Evolutionary conservation across 2,888 invertebrate species (phyloP).

Genomic region (Mayetiola destructor): DNA sequence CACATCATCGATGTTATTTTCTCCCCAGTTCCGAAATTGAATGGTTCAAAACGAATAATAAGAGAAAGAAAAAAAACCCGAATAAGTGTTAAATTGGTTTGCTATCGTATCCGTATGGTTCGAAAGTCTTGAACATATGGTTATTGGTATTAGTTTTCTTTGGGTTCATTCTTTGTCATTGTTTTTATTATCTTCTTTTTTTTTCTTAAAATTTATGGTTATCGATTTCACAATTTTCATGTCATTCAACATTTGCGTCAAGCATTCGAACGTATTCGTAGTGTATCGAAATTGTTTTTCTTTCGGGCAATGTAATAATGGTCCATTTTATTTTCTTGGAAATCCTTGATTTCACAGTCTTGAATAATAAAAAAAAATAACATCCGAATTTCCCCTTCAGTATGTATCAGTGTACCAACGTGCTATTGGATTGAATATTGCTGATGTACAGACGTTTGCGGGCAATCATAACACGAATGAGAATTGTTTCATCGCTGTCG

Average conservation of each 20-base stretch:
- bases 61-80: not conserved
- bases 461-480: conserved; percentile 10
- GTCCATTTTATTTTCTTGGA: not conserved
- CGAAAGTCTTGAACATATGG: conserved; percentile 8
- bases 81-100: conserved; percentile 1
- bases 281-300: conserved; percentile 12
- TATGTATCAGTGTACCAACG: no score
- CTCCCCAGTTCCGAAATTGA: not conserved
- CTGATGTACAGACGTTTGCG: not conserved
- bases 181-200: not conserved
- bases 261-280: no score
- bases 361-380: no score
- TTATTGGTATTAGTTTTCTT: conserved; percentile 4
- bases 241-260: conserved; percentile 1
- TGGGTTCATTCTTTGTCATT: no score
- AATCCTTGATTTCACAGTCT: not conserved
- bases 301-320: not conserved
- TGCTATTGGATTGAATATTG: no score
- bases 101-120: not conserved
- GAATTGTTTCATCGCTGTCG: no score
- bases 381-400: not conserved
- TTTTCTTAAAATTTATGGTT: not conserved
- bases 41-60: not conserved
- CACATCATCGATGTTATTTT: conserved; percentile 3
- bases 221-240: conserved; percentile 1